These are phyloP conservation scores for Todiramphus saurophagus DNA, from an alignment of 2,113 vertebrate genomes.

Conservation along the genomic window DNA sequence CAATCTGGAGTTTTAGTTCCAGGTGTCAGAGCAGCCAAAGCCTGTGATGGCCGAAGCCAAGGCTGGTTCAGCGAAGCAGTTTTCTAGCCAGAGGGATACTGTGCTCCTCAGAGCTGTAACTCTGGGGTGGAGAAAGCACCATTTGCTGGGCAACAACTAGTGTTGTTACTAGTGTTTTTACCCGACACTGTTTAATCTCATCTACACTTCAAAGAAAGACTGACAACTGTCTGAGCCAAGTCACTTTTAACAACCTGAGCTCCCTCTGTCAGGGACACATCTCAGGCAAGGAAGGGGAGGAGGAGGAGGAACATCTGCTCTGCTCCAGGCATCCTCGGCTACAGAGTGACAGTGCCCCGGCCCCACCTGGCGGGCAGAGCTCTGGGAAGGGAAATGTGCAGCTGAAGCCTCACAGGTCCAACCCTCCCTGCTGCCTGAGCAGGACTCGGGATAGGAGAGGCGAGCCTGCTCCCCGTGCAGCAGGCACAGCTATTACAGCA, in stretches of 20 bases:
- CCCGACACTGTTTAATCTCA: neutral
- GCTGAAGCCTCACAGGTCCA: neutral
- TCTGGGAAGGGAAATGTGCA: rapidly evolving
- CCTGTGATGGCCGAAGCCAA: neutral
- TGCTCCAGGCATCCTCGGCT: too few species aligned
- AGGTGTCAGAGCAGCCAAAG: neutral
- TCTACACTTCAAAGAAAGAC: neutral
- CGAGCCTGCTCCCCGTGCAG: rapidly evolving
- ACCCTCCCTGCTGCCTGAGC: rapidly evolving
- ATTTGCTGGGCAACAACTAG: neutral
- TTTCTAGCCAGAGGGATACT: neutral
- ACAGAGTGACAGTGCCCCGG: neutral
- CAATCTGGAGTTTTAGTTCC: neutral
- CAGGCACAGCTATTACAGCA: neutral
- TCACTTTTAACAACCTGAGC: neutral
- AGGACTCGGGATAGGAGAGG: rapidly evolving
- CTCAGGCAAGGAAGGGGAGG: neutral
- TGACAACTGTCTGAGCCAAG: neutral
- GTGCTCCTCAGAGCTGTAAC: neutral
- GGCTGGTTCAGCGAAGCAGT: neutral
- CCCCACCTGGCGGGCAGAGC: slow-evolving; percentile 18
- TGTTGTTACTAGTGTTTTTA: too few species aligned
- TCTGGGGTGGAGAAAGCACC: neutral
- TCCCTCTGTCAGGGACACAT: neutral
- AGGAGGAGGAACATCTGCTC: neutral